Conservation (phyloP, 1,140 invertebrate genomes). For the Scaptodrosophila lebanonensis region DNA sequence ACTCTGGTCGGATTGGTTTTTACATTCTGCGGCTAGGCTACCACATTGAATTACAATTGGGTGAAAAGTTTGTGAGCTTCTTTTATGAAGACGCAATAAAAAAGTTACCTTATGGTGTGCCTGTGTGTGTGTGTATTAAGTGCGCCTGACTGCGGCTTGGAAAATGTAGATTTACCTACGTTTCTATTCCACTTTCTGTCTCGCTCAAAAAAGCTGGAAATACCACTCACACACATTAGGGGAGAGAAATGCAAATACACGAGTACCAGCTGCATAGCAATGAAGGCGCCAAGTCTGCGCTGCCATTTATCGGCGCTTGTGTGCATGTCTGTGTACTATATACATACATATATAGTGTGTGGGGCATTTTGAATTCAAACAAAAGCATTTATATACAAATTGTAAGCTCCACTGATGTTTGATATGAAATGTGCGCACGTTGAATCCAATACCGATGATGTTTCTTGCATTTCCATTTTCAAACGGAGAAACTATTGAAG, state of each 20-base stretch:
- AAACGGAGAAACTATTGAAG: no score
- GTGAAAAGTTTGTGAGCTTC: constrained; percentile 53
- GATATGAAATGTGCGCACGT: background rate
- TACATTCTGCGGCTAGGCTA: constrained; percentile 57
- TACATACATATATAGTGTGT: constrained; percentile 2
- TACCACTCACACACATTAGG: constrained; percentile 34
- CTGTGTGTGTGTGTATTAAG: constrained; percentile 41
- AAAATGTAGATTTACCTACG: constrained; percentile 63
- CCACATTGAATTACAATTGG: constrained; percentile 73
- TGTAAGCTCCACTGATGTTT: constrained; percentile 22
- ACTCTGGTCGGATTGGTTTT: constrained; percentile 42
- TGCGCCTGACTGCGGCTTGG: constrained; percentile 62
- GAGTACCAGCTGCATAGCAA: constrained; percentile 54
- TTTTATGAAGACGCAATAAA: constrained; percentile 72
- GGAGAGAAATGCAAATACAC: constrained; percentile 58
- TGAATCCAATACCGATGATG: constrained; percentile 6
- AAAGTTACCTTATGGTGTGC: constrained; percentile 67
- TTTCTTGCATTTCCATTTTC: no score
- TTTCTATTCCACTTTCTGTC: constrained; percentile 22
- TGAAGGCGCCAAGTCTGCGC: constrained; percentile 31
- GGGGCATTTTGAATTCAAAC: constrained; percentile 33
- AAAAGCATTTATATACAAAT: constrained; percentile 35
- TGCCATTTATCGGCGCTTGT: constrained; percentile 48
- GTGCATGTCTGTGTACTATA: background rate
- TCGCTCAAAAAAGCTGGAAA: constrained; percentile 43